phyloP scores from a whole-genome alignment of 2,113 vertebrate genomes.

The Ochotona princeps region DNA sequence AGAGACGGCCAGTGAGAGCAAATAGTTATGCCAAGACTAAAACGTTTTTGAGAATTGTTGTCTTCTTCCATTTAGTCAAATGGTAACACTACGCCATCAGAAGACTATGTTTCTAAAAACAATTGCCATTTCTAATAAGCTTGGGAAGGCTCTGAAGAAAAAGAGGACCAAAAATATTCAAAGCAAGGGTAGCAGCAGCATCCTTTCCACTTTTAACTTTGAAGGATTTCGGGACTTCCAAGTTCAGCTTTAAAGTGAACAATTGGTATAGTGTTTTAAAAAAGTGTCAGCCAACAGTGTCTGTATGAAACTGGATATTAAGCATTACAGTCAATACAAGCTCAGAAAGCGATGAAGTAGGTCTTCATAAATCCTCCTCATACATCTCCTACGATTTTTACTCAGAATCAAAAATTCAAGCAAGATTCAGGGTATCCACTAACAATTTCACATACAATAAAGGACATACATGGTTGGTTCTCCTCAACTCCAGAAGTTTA shows the following conservation, averaged over 20 bases:
- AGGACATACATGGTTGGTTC: not conserved
- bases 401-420: not conserved
- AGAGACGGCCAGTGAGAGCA: not conserved
- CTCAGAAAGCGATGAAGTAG: not conserved
- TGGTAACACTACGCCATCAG: not conserved
- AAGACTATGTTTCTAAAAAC: not conserved
- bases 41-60: not conserved
- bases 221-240: not conserved
- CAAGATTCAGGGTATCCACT: not conserved
- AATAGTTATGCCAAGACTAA: not conserved
- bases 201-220: not conserved
- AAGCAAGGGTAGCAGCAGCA: not conserved
- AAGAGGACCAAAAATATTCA: conserved; percentile 2
- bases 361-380: not conserved
- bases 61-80: not conserved
- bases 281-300: not conserved
- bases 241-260: not conserved
- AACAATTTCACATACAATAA: not conserved
- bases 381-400: not conserved
- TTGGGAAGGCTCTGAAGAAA: not conserved
- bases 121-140: not conserved
- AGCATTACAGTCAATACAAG: not conserved
- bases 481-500: not conserved
- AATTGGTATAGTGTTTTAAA: not conserved
- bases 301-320: not conserved